A percentile compares a stretch with the other conserved stretches of the same genome.
phyloP scores from a whole-genome alignment of 2,888 invertebrate species.

The Mesochorus sp. region DNA sequence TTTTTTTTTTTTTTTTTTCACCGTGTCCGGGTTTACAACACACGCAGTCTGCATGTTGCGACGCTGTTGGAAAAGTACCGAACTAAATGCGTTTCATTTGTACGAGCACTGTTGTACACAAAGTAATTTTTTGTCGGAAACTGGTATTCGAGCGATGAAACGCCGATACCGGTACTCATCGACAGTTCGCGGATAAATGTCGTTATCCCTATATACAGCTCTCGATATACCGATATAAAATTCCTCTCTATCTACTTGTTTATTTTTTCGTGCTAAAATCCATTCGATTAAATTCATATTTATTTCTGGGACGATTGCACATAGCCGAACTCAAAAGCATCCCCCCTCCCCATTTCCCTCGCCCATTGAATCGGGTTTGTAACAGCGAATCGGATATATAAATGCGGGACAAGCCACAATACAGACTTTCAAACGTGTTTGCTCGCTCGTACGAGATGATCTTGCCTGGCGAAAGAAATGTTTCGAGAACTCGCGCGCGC shows the following conservation, averaged over 20 bases:
- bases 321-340: background rate
- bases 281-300: slow-evolving; percentile 50
- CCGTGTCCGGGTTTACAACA: background rate
- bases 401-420: slow-evolving; percentile 18
- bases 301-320: background rate
- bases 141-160: slow-evolving; percentile 17
- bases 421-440: slow-evolving; percentile 47
- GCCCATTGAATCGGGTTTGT: background rate
- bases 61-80: background rate
- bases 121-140: background rate
- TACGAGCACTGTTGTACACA: slow-evolving; percentile 6
- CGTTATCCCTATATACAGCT: slow-evolving; percentile 9
- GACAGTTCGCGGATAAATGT: slow-evolving; percentile 15
- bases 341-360: background rate
- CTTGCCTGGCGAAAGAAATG: slow-evolving; percentile 56
- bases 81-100: slow-evolving; percentile 22
- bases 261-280: slow-evolving; percentile 39
- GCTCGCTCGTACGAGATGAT: slow-evolving; percentile 50
- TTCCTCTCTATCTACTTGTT: slow-evolving; percentile 20
- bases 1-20: background rate
- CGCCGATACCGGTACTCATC: slow-evolving; percentile 3
- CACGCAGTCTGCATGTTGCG: background rate
- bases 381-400: slow-evolving; percentile 11
- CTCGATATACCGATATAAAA: slow-evolving; percentile 6
- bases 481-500: slow-evolving; percentile 64